Conservation (phyloP, 2,888 invertebrate genomes). For the Sussaba pulchella region DNA sequence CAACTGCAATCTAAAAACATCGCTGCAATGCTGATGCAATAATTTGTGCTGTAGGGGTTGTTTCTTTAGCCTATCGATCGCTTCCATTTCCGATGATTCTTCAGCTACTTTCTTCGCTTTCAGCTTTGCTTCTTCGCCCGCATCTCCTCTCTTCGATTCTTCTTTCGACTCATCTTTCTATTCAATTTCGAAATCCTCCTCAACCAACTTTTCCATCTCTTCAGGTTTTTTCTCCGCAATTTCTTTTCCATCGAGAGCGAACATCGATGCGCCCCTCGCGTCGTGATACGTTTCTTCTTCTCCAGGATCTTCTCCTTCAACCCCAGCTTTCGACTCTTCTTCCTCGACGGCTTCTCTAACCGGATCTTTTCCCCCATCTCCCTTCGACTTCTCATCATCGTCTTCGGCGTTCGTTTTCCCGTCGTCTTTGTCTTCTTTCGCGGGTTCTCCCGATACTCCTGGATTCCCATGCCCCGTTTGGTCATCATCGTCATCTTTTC, state of each 20-base stretch:
- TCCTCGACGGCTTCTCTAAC: slow-evolving; percentile 12
- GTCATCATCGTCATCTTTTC: too few species aligned
- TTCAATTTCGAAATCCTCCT: background rate
- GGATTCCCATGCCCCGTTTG: slow-evolving; percentile 66
- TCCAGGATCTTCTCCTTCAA: background rate
- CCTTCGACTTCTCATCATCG: slow-evolving; percentile 38
- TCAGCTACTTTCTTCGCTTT: background rate
- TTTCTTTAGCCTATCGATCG: slow-evolving; percentile 73
- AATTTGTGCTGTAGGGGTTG: too few species aligned
- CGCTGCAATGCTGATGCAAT: too few species aligned
- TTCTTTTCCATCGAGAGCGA: background rate
- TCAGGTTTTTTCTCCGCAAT: slow-evolving; percentile 20
- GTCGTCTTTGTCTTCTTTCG: slow-evolving; percentile 57
- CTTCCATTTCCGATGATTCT: slow-evolving; percentile 71
- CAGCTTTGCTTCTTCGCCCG: background rate
- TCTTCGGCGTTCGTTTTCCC: slow-evolving; percentile 17
- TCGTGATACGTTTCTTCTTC: slow-evolving; percentile 2
- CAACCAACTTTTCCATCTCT: background rate
- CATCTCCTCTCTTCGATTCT: background rate
- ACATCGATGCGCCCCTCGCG: background rate
- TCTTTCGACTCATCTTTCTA: background rate
- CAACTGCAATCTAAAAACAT: too few species aligned
- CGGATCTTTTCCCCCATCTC: slow-evolving; percentile 18
- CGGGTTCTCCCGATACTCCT: slow-evolving; percentile 61
- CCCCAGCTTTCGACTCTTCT: slow-evolving; percentile 30